A percentile compares a stretch with the other conserved stretches of the same genome.
Evolutionary conservation across 2,113 vertebrate species (phyloP).

Genomic region (Peucedramus taeniatus): DNA sequence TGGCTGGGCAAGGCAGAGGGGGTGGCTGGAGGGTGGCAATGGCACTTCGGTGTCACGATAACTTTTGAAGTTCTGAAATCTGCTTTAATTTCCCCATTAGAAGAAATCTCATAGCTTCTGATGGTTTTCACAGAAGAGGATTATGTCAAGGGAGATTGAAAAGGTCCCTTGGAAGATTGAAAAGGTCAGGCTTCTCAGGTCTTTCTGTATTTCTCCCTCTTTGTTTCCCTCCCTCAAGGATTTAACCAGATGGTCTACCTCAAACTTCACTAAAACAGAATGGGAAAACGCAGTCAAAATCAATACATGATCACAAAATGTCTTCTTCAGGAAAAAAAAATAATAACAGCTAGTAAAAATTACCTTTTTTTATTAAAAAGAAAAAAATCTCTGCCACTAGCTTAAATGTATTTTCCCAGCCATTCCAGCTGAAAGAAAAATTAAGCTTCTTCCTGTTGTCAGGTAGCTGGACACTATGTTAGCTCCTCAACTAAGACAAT

Average conservation of each 20-base stretch:
- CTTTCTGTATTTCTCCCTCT: background rate
- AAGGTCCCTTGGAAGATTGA: background rate
- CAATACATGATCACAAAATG: background rate
- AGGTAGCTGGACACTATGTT: background rate
- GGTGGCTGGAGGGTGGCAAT: background rate
- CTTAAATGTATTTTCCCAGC: background rate
- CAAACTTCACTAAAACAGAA: background rate
- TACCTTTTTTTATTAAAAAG: background rate
- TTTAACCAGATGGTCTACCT: background rate
- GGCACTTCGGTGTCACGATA: fast-evolving
- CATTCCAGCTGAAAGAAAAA: background rate
- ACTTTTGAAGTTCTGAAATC: background rate
- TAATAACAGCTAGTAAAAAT: background rate
- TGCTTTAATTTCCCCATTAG: background rate
- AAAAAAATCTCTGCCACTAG: background rate
- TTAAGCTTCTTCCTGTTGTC: background rate
- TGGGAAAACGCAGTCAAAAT: background rate
- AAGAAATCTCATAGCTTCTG: background rate
- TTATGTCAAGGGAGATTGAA: conserved; percentile 7
- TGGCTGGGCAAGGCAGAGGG: background rate
- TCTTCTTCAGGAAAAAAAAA: background rate
- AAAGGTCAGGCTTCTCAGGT: background rate
- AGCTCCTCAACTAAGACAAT: background rate
- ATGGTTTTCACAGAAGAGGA: background rate
- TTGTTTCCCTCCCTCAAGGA: background rate